These are phyloP conservation scores for Meteorus cinctellus DNA, from an alignment of 2,888 invertebrate genomes.

Conservation along the genomic window DNA sequence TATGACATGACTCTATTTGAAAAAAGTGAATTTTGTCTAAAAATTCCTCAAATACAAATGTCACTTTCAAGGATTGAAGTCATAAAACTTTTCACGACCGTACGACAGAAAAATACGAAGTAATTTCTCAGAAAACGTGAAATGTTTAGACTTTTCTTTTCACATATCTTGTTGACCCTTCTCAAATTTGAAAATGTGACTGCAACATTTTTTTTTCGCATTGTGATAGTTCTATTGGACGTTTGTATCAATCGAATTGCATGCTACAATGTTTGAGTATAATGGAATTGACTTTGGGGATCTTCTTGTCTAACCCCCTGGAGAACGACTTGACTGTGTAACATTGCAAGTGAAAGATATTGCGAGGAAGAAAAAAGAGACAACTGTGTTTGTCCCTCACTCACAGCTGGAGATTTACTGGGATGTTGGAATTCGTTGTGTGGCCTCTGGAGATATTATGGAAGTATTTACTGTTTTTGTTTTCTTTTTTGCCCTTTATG, in stretches of 20 bases:
- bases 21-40: not conserved
- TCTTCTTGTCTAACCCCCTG: slow-evolving; percentile 25
- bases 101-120: slow-evolving; percentile 16
- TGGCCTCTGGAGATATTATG: slow-evolving; percentile 33
- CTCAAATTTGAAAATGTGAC: slow-evolving; percentile 48
- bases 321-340: slow-evolving; percentile 16
- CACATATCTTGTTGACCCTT: slow-evolving; percentile 45
- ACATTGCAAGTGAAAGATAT: slow-evolving; percentile 17
- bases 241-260: slow-evolving; percentile 54
- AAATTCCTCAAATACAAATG: not conserved
- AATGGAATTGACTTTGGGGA: slow-evolving; percentile 56
- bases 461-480: slow-evolving; percentile 4
- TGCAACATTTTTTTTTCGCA: slow-evolving; percentile 17
- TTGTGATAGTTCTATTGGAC: slow-evolving; percentile 18
- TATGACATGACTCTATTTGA: too few species aligned
- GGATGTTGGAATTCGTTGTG: slow-evolving; percentile 20
- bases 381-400: slow-evolving; percentile 30
- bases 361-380: slow-evolving; percentile 25
- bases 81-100: slow-evolving; percentile 30
- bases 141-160: slow-evolving; percentile 18
- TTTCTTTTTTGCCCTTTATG: not conserved
- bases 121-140: slow-evolving; percentile 14
- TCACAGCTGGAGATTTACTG: slow-evolving; percentile 8
- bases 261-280: slow-evolving; percentile 42
- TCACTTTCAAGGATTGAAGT: not conserved